Percentiles rank a stretch among this genome's conserved stretches.
Evolutionary conservation across 2,888 invertebrate species (phyloP).

Genomic region (Chelonus formosanus): DNA sequence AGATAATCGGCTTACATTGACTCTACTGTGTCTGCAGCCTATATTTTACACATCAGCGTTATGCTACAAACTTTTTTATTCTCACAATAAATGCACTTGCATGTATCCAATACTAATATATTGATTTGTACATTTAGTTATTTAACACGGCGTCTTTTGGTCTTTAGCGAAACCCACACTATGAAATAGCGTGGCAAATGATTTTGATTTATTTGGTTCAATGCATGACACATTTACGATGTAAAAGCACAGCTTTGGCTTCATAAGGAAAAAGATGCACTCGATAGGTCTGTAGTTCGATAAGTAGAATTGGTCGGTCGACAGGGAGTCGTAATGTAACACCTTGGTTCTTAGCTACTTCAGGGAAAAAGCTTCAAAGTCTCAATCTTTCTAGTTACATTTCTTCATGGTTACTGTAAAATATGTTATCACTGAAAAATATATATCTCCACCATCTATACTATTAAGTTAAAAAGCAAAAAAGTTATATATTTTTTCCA

Average conservation of each 20-base stretch:
- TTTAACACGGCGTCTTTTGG: slow-evolving; percentile 16
- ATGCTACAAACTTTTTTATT: slow-evolving; percentile 25
- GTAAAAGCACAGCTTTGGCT: slow-evolving; percentile 10
- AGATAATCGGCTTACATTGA: slow-evolving; percentile 63
- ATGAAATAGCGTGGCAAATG: not conserved
- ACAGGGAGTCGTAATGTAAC: slow-evolving; percentile 49
- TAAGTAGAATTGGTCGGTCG: slow-evolving; percentile 58
- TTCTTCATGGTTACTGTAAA: slow-evolving; percentile 24
- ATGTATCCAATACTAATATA: too few relatives aligned
- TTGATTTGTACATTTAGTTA: slow-evolving; percentile 11
- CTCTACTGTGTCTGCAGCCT: slow-evolving; percentile 50
- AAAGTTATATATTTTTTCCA: not conserved
- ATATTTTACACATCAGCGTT: slow-evolving; percentile 45
- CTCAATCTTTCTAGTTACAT: slow-evolving; percentile 3
- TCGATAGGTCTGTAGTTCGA: slow-evolving; percentile 39
- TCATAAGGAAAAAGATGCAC: slow-evolving; percentile 27
- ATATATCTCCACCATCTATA: not conserved
- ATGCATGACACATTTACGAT: too few relatives aligned
- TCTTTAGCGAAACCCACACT: slow-evolving; percentile 20
- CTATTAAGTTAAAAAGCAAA: too few relatives aligned
- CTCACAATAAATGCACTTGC: not conserved
- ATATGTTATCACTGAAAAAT: slow-evolving; percentile 12
- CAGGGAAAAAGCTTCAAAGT: not conserved
- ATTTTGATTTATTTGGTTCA: slow-evolving; percentile 10
- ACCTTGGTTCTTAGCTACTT: slow-evolving; percentile 10